phyloP scores from a whole-genome alignment of 2,888 invertebrate genomes.

The Scaptomyza cyrtandrae region DNA sequence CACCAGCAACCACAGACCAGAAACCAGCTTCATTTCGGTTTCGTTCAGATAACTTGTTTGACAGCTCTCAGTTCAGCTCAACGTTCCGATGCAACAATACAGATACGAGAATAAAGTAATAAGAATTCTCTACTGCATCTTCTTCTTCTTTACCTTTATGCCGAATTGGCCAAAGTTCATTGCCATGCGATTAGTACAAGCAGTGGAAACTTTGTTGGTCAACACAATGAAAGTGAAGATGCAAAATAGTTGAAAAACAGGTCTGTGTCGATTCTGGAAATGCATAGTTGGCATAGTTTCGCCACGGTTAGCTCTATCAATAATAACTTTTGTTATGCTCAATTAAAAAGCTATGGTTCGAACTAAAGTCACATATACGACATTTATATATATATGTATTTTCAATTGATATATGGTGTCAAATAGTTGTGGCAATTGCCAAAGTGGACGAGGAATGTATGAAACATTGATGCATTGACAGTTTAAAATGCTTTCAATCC shows the following conservation, averaged over 20 bases:
- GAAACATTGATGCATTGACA: slow-evolving; percentile 66
- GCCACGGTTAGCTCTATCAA: neutral
- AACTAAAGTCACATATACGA: slow-evolving; percentile 17
- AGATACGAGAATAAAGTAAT: slow-evolving; percentile 45
- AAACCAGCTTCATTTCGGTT: slow-evolving; percentile 73
- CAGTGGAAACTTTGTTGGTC: slow-evolving; percentile 6
- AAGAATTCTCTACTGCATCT: slow-evolving; percentile 32
- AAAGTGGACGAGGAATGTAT: slow-evolving; percentile 25
- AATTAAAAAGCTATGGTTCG: slow-evolving; percentile 37
- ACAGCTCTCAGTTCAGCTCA: slow-evolving; percentile 53
- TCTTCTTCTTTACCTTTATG: slow-evolving; percentile 7
- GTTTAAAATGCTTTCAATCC: slow-evolving; percentile 66
- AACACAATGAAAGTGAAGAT: slow-evolving; percentile 70
- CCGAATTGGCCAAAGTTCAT: slow-evolving; percentile 60
- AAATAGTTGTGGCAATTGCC: slow-evolving; percentile 35
- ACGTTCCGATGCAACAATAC: slow-evolving; percentile 48
- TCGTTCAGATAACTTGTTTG: slow-evolving; percentile 74
- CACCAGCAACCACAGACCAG: slow-evolving; percentile 19
- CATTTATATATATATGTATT: neutral
- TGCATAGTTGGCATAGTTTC: slow-evolving; percentile 42
- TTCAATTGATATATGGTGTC: slow-evolving; percentile 29
- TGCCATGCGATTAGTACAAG: slow-evolving; percentile 49
- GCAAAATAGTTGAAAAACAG: slow-evolving; percentile 66
- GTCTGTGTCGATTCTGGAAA: slow-evolving; percentile 35
- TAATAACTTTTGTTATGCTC: slow-evolving; percentile 17